Percentiles rank a stretch among this genome's conserved stretches.
Evolutionary conservation across 2,797 vertebrate genomes (phyloP).

Genomic region (Syngnathus rostellatus): DNA sequence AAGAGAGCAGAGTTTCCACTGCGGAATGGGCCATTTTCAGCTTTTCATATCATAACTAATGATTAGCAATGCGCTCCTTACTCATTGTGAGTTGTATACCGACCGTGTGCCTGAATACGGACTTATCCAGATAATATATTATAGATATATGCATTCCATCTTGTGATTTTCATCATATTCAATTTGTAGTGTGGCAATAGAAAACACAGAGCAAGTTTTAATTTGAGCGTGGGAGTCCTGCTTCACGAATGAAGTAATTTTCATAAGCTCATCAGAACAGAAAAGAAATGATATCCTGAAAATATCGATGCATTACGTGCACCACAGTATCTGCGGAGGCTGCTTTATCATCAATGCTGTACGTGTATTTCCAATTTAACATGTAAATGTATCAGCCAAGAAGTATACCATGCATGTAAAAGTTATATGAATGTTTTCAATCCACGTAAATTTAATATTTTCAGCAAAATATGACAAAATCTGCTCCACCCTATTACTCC

Average conservation of each 20-base stretch:
- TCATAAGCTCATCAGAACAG: not conserved
- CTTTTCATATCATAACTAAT: not conserved
- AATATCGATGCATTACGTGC: not conserved
- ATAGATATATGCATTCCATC: not conserved
- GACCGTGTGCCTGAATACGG: too few relatives aligned
- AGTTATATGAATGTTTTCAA: too few relatives aligned
- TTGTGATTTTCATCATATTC: not conserved
- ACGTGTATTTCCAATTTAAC: not conserved
- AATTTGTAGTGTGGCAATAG: not conserved
- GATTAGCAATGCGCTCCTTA: not conserved
- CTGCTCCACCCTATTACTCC: not conserved
- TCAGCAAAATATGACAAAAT: not conserved
- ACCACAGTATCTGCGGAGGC: not conserved
- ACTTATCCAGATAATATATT: not conserved
- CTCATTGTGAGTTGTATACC: not conserved
- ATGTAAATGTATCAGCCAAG: not conserved
- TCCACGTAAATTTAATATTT: too few relatives aligned
- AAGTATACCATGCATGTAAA: too few relatives aligned
- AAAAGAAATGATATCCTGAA: not conserved
- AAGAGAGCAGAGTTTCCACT: constrained; percentile 16
- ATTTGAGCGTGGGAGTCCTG: not conserved
- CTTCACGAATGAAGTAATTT: not conserved
- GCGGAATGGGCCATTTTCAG: constrained; percentile 29
- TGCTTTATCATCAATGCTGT: not conserved
- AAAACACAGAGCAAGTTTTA: not conserved